Evolutionary conservation across 2,888 invertebrate species (phyloP).

Genomic region (Dascillus cervinus): DNA sequence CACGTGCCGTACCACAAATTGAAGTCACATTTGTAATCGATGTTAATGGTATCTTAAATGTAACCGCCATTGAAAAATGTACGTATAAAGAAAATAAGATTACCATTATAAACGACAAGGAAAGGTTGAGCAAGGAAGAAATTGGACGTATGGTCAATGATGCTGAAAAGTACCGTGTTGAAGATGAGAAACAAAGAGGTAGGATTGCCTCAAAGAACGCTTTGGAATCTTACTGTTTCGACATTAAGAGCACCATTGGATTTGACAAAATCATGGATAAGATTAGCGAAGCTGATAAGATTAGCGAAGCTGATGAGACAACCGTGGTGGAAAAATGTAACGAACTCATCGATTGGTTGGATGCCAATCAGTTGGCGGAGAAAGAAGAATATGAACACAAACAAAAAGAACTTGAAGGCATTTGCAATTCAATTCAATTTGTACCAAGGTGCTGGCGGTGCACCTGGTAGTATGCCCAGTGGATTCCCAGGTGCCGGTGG

Average conservation of each 20-base stretch:
- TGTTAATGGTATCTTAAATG: constrained; percentile 95
- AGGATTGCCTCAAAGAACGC: constrained; percentile 81
- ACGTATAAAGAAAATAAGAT: constrained; percentile 89
- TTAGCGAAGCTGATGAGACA: constrained; percentile 74
- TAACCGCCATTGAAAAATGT: constrained; percentile 87
- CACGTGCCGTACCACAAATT: constrained; percentile 80
- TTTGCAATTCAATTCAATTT: constrained; percentile 94
- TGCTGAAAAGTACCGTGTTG: constrained; percentile 83
- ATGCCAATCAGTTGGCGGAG: constrained; percentile 78
- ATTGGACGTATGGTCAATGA: constrained; percentile 91
- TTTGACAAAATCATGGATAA: constrained; percentile 93
- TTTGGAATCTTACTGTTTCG: constrained; percentile 84
- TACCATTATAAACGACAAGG: constrained; percentile 89
- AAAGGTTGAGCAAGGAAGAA: constrained; percentile 86
- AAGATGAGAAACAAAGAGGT: constrained; percentile 75
- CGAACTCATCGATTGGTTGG: constrained; percentile 80
- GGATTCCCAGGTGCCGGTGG: constrained; percentile 49
- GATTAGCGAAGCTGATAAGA: too few relatives aligned
- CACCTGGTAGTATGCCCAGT: constrained; percentile 61
- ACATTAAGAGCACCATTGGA: constrained; percentile 93
- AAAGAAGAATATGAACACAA: constrained; percentile 93
- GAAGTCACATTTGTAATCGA: constrained; percentile 86
- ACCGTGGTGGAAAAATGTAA: constrained; percentile 80
- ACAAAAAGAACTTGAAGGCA: constrained; percentile 86
- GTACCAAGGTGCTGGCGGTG: constrained; percentile 77